phyloP scores from a whole-genome alignment of 2,797 vertebrate genomes.

The Uromys caudimaculatus region DNA sequence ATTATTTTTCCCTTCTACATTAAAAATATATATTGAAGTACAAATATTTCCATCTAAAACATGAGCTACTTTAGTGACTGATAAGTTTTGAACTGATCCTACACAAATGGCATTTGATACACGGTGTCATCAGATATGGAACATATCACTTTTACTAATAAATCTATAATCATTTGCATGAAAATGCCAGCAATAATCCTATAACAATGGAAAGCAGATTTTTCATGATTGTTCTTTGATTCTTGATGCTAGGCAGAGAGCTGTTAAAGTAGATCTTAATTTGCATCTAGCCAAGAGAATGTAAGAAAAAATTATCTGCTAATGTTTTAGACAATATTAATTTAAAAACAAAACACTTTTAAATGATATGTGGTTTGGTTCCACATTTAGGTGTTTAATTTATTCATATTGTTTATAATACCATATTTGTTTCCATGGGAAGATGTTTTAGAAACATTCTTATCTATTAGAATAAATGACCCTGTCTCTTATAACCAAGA shows the following conservation, averaged over 20 bases:
- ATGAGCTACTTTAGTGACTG: not conserved
- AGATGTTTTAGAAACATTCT: not conserved
- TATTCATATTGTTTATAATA: not conserved
- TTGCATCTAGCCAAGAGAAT: constrained; percentile 3
- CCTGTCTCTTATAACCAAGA: not conserved
- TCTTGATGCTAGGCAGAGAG: not conserved
- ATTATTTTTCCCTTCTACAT: constrained; percentile 1
- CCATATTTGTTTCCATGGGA: not conserved
- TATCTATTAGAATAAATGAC: not conserved
- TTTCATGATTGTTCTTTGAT: not conserved
- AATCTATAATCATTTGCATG: not conserved
- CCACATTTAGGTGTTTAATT: not conserved
- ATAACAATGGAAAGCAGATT: not conserved
- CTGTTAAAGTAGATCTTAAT: not conserved
- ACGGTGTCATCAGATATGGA: not conserved
- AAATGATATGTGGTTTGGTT: not conserved
- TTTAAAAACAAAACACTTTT: constrained; percentile 7
- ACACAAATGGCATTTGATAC: not conserved
- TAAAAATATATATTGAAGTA: not conserved
- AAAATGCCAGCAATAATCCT: not conserved
- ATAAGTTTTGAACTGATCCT: not conserved
- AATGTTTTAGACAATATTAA: not conserved
- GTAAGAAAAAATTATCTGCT: not conserved
- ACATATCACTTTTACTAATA: not conserved
- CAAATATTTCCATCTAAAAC: not conserved